A percentile compares a stretch with the other conserved stretches of the same genome.
phyloP scores from a whole-genome alignment of 2,797 vertebrate species.

The Alosa sapidissima region DNA sequence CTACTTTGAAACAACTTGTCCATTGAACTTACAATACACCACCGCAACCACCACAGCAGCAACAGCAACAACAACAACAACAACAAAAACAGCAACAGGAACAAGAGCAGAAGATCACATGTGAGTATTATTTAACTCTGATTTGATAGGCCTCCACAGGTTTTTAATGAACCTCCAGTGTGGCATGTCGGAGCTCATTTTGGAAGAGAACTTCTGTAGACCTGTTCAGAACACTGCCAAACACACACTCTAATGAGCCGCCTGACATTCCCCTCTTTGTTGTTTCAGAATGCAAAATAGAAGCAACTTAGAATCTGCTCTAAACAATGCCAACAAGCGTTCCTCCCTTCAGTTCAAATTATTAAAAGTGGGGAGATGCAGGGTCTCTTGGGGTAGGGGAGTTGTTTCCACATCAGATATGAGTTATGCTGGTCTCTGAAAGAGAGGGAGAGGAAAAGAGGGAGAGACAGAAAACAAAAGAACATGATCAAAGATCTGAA shows the following conservation, averaged over 20 bases:
- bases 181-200: background rate
- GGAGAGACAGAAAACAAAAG: constrained; percentile 35
- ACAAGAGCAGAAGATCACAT: constrained; percentile 46
- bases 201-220: constrained; percentile 20
- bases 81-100: constrained; percentile 60
- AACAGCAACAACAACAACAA: background rate
- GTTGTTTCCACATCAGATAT: constrained; percentile 64
- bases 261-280: constrained; percentile 61
- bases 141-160: constrained; percentile 18
- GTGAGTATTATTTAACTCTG: background rate
- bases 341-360: constrained; percentile 70
- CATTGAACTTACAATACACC: background rate
- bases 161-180: constrained; percentile 10
- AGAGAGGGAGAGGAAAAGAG: background rate
- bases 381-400: constrained; percentile 60
- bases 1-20: constrained; percentile 18
- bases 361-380: constrained; percentile 64
- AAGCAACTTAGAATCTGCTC: constrained; percentile 58
- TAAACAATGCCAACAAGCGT: constrained; percentile 64
- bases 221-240: constrained; percentile 8
- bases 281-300: constrained; percentile 77
- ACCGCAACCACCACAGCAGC: constrained; percentile 55
- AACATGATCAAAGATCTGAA: constrained; percentile 52
- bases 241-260: constrained; percentile 36
- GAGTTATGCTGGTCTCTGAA: constrained; percentile 61